Evolutionary conservation across 1,140 invertebrate genomes (phyloP).

Genomic region (Drosophila funebris): DNA sequence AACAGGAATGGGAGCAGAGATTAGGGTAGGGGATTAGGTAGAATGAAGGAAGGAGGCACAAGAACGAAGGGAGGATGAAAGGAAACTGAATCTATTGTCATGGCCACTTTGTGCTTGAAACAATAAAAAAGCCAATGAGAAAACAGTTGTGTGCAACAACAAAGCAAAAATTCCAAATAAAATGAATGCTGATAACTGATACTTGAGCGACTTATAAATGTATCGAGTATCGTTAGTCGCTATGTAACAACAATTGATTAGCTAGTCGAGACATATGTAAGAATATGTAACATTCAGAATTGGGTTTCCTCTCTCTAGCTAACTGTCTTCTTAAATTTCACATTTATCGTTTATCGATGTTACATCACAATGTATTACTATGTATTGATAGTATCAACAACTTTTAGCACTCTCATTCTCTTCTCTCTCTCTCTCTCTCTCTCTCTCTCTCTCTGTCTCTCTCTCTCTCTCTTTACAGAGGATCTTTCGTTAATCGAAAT

Average conservation of each 20-base stretch:
- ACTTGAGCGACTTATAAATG: background rate
- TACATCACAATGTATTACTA: no score
- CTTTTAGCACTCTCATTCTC: no score
- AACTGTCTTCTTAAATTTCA: no score
- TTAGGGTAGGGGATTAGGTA: background rate
- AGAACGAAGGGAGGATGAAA: no score
- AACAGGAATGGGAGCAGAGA: background rate
- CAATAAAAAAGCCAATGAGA: slow-evolving; percentile 3
- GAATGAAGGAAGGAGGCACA: background rate
- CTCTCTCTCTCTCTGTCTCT: no score
- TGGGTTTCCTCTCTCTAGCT: no score
- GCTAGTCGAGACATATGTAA: background rate
- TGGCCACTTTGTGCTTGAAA: slow-evolving; percentile 2
- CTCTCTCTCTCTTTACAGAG: no score
- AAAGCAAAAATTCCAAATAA: slow-evolving; percentile 1
- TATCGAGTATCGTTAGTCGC: background rate
- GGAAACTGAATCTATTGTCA: slow-evolving; percentile 15
- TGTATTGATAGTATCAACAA: no score
- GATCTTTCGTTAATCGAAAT: no score
- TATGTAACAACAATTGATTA: slow-evolving; percentile 2
- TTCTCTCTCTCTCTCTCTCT: no score
- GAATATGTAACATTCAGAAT: no score
- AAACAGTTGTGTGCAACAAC: background rate
- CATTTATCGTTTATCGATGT: no score
- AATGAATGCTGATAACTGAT: background rate